These are phyloP conservation scores for Agrochola lota DNA, from an alignment of 2,888 invertebrate species.

Conservation along the genomic window DNA sequence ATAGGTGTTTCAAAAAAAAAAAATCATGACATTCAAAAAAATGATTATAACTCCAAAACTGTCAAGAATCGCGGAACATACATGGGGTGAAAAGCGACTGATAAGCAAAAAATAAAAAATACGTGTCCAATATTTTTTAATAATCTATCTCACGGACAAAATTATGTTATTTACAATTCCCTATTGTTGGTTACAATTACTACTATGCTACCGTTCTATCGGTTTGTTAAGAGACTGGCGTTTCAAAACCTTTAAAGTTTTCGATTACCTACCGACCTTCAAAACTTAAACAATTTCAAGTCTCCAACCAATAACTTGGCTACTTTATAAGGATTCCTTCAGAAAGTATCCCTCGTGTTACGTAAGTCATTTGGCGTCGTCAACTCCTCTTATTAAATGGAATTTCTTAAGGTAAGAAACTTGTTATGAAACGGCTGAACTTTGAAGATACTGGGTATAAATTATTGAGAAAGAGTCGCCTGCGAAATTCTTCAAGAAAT, in stretches of 20 bases:
- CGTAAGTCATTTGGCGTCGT: slow-evolving; percentile 35
- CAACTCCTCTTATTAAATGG: slow-evolving; percentile 47
- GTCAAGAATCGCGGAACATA: too few relatives aligned
- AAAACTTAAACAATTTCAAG: slow-evolving; percentile 33
- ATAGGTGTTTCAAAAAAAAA: too few relatives aligned
- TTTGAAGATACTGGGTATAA: slow-evolving; percentile 42
- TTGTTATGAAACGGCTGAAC: slow-evolving; percentile 52
- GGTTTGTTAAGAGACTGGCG: neutral
- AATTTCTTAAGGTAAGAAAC: slow-evolving; percentile 50
- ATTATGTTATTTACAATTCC: too few relatives aligned
- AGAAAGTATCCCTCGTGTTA: slow-evolving; percentile 20
- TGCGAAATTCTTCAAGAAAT: slow-evolving; percentile 20
- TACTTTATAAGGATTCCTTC: slow-evolving; percentile 50
- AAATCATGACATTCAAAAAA: too few relatives aligned
- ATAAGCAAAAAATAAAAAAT: too few relatives aligned
- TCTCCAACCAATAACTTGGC: slow-evolving; percentile 30
- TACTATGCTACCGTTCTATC: neutral
- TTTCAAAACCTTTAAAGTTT: neutral
- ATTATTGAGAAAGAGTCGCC: slow-evolving; percentile 43
- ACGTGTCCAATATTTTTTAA: too few relatives aligned
- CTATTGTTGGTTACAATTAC: neutral
- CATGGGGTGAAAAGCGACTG: too few relatives aligned
- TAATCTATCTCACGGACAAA: too few relatives aligned
- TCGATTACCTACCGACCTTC: slow-evolving; percentile 4
- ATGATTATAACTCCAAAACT: too few relatives aligned